Evolutionary conservation across 2,113 vertebrate genomes (phyloP), one percentile per base, ranked within the genome.

Genomic region (Coryphaenoides rupestris): DNA sequence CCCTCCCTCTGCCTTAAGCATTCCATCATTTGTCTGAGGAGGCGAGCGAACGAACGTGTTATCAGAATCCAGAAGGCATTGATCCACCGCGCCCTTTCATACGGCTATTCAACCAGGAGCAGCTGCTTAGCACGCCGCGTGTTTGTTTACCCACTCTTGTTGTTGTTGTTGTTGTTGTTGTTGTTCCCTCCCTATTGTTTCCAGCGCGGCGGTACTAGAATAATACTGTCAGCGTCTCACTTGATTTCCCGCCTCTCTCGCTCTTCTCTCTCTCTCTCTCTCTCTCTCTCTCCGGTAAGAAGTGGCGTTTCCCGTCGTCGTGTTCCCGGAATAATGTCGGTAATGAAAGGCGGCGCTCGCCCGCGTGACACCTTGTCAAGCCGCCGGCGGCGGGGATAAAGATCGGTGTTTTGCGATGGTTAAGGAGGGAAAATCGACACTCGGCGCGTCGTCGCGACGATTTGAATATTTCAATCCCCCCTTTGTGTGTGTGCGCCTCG

Each of bases 41-140:
- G n/a, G n/a, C n/a, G n/a, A n/a, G 72, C 75, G 76, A 82, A 77
- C 76, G 33, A 78, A 58, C 62, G 81, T 85, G 76, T 86, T 89
- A 87, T 88, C 86, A 84, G 74, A 89, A 89, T 87, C 75, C 83
- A 79, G 70, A 81, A 55, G 67, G 71, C 86, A 86, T 87, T 88
- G 87, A 91, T 90, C n/a, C 87, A 87, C 72, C 72, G 65, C 4
- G 66, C 63, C 68, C 77, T 70, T 71, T 74, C 76, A 73, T 66
- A 76, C 65, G 49, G 66, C 79, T 80, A 81, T 84, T n/a, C 79
- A 74, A 83, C 66, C 58, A 59, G 73, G 76, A 87, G 87, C 76
- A 86, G 76, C 79, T 85, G 71, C 86, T 85, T 81, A 86, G 85
- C 73, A 79, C 81, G 80, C 72, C 77, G 70, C 76, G 77, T 86